Base-by-base conservation (phyloP, 1,140 invertebrate species). In the Thaumetopoea pityocampa region DNA sequence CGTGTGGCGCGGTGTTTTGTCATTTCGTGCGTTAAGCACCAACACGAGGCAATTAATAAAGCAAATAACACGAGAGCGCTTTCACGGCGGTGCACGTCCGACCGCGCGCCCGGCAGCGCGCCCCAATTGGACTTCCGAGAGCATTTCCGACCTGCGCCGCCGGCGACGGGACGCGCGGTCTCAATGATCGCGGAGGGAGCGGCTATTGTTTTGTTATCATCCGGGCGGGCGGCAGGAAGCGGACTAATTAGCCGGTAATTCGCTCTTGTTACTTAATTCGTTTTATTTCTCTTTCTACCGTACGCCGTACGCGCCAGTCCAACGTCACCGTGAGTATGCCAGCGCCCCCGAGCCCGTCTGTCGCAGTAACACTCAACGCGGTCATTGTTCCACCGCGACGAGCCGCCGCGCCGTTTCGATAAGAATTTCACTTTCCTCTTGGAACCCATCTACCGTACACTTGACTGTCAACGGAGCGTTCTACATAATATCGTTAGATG, bases 81-180 rank as follows among this genome's bases (percentile, higher is more conserved):
- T 74, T 72, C 67, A 78, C 68, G 67, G 48, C 46, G 53, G 56
- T 54, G 53, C 55, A 52, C 73, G 71, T 82, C 78, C 78, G 78
- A n/a, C n/a, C n/a, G n/a, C n/a, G 71, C 56, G 55, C 51, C 45
- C 41, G 53, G 50, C 32, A 60, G 63, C 66, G 77, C 58, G n/a
- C 70, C 78, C 65, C 76, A 83, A 83, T 83, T 83, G 79, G 66
- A 83, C 79, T 83, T 83, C 79, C 79, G 76, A 83, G 51, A 57
- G 54, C 61, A 59, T 77, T 79, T 82, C 78, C 74, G 78, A 82
- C 79, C 77, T 76, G 67, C 61, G 73, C 68, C 63, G 49, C 59
- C 66, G 68, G 67, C 63, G 66, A 72, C 64, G 61, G 47, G 47
- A 48, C 69, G 62, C 70, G 66, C 66, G 62, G 65, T 77, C 71